phyloP scores from a whole-genome alignment of 2,888 invertebrate species.

The Diadromus collaris region DNA sequence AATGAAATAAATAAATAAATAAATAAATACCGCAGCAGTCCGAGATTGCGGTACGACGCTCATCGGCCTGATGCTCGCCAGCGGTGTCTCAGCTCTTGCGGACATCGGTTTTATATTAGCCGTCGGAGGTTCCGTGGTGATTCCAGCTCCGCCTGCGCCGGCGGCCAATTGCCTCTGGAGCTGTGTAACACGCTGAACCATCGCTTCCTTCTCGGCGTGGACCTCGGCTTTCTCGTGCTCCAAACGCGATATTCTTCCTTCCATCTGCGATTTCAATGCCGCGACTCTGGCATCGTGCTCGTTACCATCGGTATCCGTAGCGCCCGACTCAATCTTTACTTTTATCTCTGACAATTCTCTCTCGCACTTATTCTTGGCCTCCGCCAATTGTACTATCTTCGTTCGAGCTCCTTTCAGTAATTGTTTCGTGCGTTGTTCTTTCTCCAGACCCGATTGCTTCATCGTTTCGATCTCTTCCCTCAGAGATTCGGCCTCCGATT shows the following conservation, averaged over 20 bases:
- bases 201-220: slow-evolving; percentile 85
- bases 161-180: slow-evolving; percentile 86
- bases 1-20: too few relatives aligned
- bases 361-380: slow-evolving; percentile 83
- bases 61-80: slow-evolving; percentile 97
- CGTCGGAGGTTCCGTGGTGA: slow-evolving; percentile 86
- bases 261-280: slow-evolving; percentile 86
- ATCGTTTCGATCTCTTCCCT: slow-evolving; percentile 85
- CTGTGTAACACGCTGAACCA: slow-evolving; percentile 86
- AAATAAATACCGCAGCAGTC: slow-evolving; percentile 90
- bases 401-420: slow-evolving; percentile 88
- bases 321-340: slow-evolving; percentile 71
- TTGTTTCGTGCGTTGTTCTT: slow-evolving; percentile 85
- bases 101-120: slow-evolving; percentile 98
- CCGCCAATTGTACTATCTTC: slow-evolving; percentile 87
- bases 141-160: slow-evolving; percentile 83
- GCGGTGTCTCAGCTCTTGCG: slow-evolving; percentile 90
- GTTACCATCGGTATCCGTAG: slow-evolving; percentile 72
- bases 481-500: slow-evolving; percentile 84
- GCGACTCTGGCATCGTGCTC: slow-evolving; percentile 81
- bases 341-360: slow-evolving; percentile 75
- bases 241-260: slow-evolving; percentile 85
- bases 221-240: slow-evolving; percentile 88
- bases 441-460: slow-evolving; percentile 82
- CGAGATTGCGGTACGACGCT: slow-evolving; percentile 85